Percentiles rank a stretch among this genome's conserved stretches.
phyloP scores from a whole-genome alignment of 1,140 invertebrate species.

The Chironomus tepperi region DNA sequence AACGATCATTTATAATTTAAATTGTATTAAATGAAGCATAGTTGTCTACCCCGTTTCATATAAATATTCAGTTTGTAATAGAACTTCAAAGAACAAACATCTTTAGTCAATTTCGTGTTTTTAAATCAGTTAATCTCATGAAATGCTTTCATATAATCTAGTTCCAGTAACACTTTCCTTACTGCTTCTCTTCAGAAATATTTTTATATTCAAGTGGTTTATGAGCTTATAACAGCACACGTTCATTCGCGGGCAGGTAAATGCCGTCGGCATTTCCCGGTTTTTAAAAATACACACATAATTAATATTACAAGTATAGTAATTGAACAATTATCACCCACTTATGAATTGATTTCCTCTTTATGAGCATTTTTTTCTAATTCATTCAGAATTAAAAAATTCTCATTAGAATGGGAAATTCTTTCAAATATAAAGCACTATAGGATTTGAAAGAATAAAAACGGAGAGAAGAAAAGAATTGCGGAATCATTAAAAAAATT shows the following conservation, averaged over 20 bases:
- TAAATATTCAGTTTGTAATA: too few species aligned
- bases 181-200: neutral
- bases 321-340: slow-evolving; percentile 20
- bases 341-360: slow-evolving; percentile 12
- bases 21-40: too few species aligned
- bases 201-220: slow-evolving; percentile 7
- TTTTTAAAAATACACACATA: slow-evolving; percentile 21
- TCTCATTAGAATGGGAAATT: neutral
- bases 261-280: neutral
- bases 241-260: neutral
- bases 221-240: slow-evolving; percentile 11
- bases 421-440: neutral
- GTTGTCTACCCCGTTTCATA: too few species aligned
- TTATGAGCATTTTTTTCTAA: neutral
- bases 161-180: too few species aligned
- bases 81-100: too few species aligned
- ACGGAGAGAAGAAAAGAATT: neutral
- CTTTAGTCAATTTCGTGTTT: too few species aligned
- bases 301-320: neutral
- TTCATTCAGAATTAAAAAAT: neutral
- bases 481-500: neutral
- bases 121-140: too few species aligned
- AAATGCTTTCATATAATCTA: too few species aligned
- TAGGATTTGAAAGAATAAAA: neutral
- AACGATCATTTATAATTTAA: too few species aligned